Evolutionary conservation across 2,797 vertebrate species (phyloP).

Genomic region (Neosilurus mollespiculum): DNA sequence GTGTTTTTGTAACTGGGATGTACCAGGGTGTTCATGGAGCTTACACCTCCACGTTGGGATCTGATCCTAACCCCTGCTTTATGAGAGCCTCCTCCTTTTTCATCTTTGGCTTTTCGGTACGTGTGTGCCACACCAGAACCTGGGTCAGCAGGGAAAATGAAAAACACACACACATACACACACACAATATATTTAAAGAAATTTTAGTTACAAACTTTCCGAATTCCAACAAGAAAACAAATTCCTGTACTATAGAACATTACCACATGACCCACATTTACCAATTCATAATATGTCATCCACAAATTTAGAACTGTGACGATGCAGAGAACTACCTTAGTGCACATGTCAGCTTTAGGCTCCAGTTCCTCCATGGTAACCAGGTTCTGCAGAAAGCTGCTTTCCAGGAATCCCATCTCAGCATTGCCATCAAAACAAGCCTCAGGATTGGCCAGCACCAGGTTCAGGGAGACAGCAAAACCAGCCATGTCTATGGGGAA

Average conservation of each 20-base stretch:
- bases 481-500: conserved; percentile 93
- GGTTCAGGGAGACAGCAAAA: conserved; percentile 82
- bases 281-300: not conserved
- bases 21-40: conserved; percentile 5
- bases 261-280: not conserved
- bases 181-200: not conserved
- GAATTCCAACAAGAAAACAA: not conserved
- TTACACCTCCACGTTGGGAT: conserved; percentile 86
- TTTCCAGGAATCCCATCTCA: conserved; percentile 88
- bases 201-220: not conserved
- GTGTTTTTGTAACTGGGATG: not conserved
- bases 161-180: not conserved
- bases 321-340: conserved; percentile 71
- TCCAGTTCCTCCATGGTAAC: conserved; percentile 88
- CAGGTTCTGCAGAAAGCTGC: conserved; percentile 84
- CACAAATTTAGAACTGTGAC: not conserved
- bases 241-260: not conserved
- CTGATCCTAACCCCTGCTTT: conserved; percentile 86
- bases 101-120: conserved; percentile 94
- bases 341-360: conserved; percentile 86
- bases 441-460: conserved; percentile 77
- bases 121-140: conserved; percentile 93
- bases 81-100: conserved; percentile 87
- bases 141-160: conserved; percentile 52
- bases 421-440: conserved; percentile 82